phyloP scores from a whole-genome alignment of 2,888 invertebrate genomes.

The Drosophila peninsularis region DNA sequence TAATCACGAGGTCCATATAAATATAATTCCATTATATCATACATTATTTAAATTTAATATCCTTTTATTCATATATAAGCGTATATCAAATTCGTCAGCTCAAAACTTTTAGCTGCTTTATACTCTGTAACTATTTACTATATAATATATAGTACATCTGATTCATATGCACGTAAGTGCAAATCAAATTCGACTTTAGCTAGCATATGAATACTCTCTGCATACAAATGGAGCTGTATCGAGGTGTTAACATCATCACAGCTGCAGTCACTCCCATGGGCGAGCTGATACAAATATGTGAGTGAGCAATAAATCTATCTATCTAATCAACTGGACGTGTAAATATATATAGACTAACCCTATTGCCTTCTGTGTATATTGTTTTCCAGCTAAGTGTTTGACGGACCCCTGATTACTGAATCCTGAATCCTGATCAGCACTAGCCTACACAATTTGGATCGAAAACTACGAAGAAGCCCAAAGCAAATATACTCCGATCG shows the following conservation, averaged over 20 bases:
- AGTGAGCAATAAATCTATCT: neutral
- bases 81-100: neutral
- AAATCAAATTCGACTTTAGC: neutral
- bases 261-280: slow-evolving; percentile 10
- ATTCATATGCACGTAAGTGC: neutral
- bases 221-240: neutral
- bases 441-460: no score
- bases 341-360: neutral
- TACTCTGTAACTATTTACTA: no score
- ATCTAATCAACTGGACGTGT: neutral
- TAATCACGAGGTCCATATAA: neutral
- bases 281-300: slow-evolving; percentile 1
- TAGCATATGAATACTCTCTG: slow-evolving; percentile 22
- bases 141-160: neutral
- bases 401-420: no score
- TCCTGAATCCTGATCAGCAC: no score
- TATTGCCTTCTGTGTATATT: neutral
- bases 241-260: neutral
- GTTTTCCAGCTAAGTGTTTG: neutral
- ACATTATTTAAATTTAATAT: no score
- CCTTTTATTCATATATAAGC: neutral
- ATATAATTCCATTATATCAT: no score
- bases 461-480: no score
- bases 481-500: no score
- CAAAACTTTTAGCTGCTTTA: neutral